phyloP scores from a whole-genome alignment of 1,140 invertebrate genomes.

The Pantala flavescens region DNA sequence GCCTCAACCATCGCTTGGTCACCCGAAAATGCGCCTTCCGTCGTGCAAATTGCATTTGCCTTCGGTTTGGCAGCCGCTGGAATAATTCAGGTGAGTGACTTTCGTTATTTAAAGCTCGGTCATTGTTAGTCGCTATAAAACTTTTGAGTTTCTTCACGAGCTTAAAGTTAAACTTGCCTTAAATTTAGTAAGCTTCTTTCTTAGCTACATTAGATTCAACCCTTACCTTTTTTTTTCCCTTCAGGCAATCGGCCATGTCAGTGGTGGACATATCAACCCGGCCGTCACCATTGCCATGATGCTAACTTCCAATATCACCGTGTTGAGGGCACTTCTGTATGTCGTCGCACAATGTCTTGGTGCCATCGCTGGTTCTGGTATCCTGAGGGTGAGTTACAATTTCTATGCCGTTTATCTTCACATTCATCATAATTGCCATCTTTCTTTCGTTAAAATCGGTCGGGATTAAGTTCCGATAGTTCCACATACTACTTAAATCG shows the following conservation, averaged over 20 bases:
- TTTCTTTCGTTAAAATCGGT: too few species aligned
- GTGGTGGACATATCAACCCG: conserved; percentile 85
- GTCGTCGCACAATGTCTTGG: conserved; percentile 71
- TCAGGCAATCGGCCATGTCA: conserved; percentile 74
- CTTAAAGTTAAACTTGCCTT: too few species aligned
- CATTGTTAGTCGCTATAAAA: too few species aligned
- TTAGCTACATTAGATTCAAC: too few species aligned
- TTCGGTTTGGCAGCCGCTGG: conserved; percentile 80
- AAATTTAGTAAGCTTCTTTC: too few species aligned
- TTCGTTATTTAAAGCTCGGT: too few species aligned
- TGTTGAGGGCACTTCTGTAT: conserved; percentile 66
- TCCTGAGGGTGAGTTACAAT: conserved; percentile 39
- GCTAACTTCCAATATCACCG: conserved; percentile 55
- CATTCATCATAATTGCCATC: too few species aligned
- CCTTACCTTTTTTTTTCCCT: conserved; percentile 1
- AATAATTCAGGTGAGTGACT: conserved; percentile 51
- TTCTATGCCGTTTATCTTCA: too few species aligned
- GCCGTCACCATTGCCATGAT: conserved; percentile 74
- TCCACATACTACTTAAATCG: too few species aligned
- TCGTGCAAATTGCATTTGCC: conserved; percentile 67
- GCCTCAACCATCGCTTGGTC: conserved; percentile 42
- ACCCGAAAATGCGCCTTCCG: conserved; percentile 31
- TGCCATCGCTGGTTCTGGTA: conserved; percentile 70
- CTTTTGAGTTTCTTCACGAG: too few species aligned
- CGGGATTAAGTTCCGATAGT: too few species aligned